Percentiles rank a stretch among this genome's conserved stretches.
Evolutionary conservation across 2,888 invertebrate genomes (phyloP).

Genomic region (Scaptomyza caliginosa): DNA sequence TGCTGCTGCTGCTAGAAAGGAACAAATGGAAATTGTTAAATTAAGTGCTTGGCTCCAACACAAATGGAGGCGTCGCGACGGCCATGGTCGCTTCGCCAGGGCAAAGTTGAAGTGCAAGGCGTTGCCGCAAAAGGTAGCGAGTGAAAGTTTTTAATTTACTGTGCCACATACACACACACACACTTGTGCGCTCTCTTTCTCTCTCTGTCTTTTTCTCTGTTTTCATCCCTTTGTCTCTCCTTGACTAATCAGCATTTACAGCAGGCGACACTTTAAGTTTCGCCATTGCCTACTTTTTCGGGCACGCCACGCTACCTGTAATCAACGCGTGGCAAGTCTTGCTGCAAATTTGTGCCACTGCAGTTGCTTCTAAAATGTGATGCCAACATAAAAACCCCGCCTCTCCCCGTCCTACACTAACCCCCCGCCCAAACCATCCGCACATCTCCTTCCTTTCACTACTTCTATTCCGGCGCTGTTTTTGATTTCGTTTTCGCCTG

Average conservation of each 20-base stretch:
- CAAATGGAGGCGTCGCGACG: constrained; percentile 20
- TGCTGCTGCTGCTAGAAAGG: constrained; percentile 25
- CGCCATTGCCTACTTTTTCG: constrained; percentile 62
- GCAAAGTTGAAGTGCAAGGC: constrained; percentile 60
- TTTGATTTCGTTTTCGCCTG: constrained; percentile 56
- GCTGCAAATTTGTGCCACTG: constrained; percentile 31
- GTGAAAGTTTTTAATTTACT: constrained; percentile 67
- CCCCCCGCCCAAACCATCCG: background rate
- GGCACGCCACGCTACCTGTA: constrained; percentile 40
- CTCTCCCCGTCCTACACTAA: background rate
- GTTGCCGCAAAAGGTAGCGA: constrained; percentile 36
- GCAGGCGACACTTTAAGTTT: constrained; percentile 34
- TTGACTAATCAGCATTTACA: constrained; percentile 38
- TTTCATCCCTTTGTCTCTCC: no score
- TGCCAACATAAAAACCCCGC: background rate
- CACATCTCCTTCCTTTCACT: background rate
- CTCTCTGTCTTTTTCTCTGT: no score
- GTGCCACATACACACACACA: constrained; percentile 16
- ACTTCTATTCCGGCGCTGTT: constrained; percentile 20
- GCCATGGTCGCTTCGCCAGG: constrained; percentile 5
- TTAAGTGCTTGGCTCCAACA: constrained; percentile 64
- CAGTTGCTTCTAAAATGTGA: constrained; percentile 3
- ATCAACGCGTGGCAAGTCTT: constrained; percentile 52
- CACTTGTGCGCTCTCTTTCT: background rate
- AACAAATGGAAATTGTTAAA: constrained; percentile 76